Conservation (phyloP, 2,888 invertebrate species). For the Ditula angustiorana region DNA sequence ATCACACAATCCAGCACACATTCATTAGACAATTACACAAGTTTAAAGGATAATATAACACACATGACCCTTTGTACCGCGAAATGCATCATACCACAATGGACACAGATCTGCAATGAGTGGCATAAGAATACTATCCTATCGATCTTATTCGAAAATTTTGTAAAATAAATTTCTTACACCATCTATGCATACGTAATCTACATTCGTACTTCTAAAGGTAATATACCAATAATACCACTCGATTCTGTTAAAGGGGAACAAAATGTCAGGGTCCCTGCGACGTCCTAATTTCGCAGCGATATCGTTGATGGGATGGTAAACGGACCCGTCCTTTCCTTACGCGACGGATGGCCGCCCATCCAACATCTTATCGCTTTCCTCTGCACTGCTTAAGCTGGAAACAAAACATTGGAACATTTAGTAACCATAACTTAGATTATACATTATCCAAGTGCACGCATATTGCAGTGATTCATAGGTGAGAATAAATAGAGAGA, state of each 20-base stretch:
- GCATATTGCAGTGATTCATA: constrained; percentile 22
- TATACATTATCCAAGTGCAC: background rate
- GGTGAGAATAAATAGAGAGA: constrained; percentile 5
- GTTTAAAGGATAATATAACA: constrained; percentile 49
- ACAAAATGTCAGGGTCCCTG: constrained; percentile 56
- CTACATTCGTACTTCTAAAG: constrained; percentile 22
- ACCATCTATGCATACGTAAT: constrained; percentile 24
- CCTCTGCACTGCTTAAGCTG: constrained; percentile 89
- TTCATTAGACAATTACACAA: constrained; percentile 41
- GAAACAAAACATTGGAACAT: constrained; percentile 53
- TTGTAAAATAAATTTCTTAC: constrained; percentile 37
- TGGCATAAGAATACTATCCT: constrained; percentile 56
- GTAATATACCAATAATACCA: constrained; percentile 53
- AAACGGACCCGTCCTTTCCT: constrained; percentile 50
- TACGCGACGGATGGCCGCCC: constrained; percentile 89
- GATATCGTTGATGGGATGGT: constrained; percentile 41
- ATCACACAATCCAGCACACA: constrained; percentile 65
- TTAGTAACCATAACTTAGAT: background rate
- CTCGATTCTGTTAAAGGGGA: constrained; percentile 56
- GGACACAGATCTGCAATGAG: constrained; percentile 59
- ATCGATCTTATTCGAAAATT: constrained; percentile 50
- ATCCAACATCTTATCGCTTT: constrained; percentile 91
- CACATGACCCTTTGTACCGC: constrained; percentile 70
- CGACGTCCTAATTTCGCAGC: constrained; percentile 54
- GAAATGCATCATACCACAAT: constrained; percentile 66